Base-by-base conservation (phyloP, 2,797 vertebrate genomes). In the Poecilia gillii region DNA sequence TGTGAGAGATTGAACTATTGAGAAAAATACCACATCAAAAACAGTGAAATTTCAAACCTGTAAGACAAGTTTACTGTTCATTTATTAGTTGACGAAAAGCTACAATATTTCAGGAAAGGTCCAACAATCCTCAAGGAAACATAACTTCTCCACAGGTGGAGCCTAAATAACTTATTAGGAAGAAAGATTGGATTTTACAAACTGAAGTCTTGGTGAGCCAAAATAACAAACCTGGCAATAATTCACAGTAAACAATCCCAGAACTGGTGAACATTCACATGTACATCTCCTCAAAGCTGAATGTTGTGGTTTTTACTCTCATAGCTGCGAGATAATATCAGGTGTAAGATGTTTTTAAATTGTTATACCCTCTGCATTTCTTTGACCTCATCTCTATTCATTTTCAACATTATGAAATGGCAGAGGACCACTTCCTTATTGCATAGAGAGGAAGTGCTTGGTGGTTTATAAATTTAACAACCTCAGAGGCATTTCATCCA, bases 21-120 rank as follows among this genome's bases (percentile, higher is more conserved):
- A 78, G 86, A 86, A 91, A 93, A 94, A 93, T 83, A 88, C 83
- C 90, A 93, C 88, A 73, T 91, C 88, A 86, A 85, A 86, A 79
- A 90, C 89, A 85, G 86, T 89, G 86, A 81, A 75, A 81, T 77
- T 90, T 62, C 83, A 89, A 90, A 90, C 89, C 87, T 88, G 84
- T 90, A 80, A 88, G 76, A 80, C 71, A 79, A 51, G 68, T 91
- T 45, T 85, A 87, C 73, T 89, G 81, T 92, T 92, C 87, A 92
- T 92, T 93, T 91, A 93, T 91, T 88, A 85, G 74, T 77, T 90
- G 89, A 88, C 90, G 57, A 76, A 66, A 80, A 68, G 88, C 86
- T 85, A 89, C 39, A 36, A 81, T 23, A 46, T 23, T 20, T 75
- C 43, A 39, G 33, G 36, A 53, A 85, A 39, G 80, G 55, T 74